Percentiles rank a stretch among this genome's conserved stretches.
These are phyloP conservation scores for Sphinx pinastri DNA, from an alignment of 2,888 invertebrate species.

Conservation along the genomic window DNA sequence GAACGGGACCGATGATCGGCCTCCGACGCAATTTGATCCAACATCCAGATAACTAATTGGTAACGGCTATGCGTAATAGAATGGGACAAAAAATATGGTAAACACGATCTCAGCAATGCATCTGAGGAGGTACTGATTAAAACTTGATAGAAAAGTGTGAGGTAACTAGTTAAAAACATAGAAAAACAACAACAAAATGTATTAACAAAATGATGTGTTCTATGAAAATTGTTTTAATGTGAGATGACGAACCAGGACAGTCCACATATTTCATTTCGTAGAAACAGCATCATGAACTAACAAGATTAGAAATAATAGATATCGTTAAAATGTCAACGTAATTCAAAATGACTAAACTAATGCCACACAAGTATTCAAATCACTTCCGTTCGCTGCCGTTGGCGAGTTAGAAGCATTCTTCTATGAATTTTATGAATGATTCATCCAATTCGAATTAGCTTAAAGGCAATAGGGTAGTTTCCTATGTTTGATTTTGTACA, in stretches of 20 bases:
- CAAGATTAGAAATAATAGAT: background rate
- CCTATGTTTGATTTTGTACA: too few relatives aligned
- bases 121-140: background rate
- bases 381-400: background rate
- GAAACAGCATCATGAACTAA: background rate
- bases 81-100: conserved; percentile 56
- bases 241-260: background rate
- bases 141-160: too few relatives aligned
- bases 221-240: background rate
- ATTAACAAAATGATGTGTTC: background rate
- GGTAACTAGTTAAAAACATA: too few relatives aligned
- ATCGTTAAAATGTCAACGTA: background rate
- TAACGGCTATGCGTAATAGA: conserved; percentile 62
- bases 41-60: conserved; percentile 69
- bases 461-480: too few relatives aligned
- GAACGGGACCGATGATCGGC: conserved; percentile 46
- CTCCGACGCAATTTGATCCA: conserved; percentile 64
- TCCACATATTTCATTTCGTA: background rate
- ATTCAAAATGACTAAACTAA: conserved; percentile 5
- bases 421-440: conserved; percentile 41
- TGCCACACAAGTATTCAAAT: background rate
- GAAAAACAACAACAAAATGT: background rate
- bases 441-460: conserved; percentile 52
- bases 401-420: background rate
- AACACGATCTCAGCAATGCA: conserved; percentile 44